Percentiles rank a stretch among this genome's conserved stretches.
Evolutionary conservation across 2,797 vertebrate species (phyloP).

Genomic region (Chaetodon trifasciatus): DNA sequence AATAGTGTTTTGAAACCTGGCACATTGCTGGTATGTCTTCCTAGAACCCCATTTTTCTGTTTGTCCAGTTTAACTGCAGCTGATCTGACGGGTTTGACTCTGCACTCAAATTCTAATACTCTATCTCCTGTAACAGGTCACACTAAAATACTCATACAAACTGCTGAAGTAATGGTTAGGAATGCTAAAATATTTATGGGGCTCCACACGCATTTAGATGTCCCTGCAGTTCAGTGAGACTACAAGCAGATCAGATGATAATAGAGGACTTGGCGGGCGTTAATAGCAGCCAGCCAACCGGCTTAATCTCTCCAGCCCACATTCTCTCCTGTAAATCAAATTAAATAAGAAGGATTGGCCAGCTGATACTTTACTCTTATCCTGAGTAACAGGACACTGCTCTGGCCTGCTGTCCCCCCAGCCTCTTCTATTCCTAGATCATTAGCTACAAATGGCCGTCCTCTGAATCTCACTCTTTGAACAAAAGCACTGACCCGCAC

Average conservation of each 20-base stretch:
- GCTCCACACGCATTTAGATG: not conserved
- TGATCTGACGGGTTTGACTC: not conserved
- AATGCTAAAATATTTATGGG: constrained; percentile 17
- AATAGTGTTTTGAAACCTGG: constrained; percentile 5
- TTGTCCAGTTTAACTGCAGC: not conserved
- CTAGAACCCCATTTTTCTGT: not conserved
- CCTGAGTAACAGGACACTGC: constrained; percentile 63
- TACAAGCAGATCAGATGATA: constrained; percentile 50
- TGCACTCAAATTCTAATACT: not conserved
- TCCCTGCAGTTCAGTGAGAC: constrained; percentile 24
- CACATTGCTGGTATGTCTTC: not conserved
- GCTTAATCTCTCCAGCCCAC: constrained; percentile 62
- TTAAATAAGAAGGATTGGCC: constrained; percentile 67
- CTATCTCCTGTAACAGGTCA: not conserved
- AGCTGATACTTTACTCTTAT: constrained; percentile 64
- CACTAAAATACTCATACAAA: not conserved
- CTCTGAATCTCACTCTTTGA: constrained; percentile 33
- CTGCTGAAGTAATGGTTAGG: not conserved
- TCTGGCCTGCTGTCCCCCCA: constrained; percentile 16
- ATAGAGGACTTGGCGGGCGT: constrained; percentile 62
- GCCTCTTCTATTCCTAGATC: constrained; percentile 69
- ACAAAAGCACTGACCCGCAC: constrained; percentile 14
- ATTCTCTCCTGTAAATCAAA: constrained; percentile 71
- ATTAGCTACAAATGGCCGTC: constrained; percentile 51
- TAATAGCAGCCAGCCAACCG: constrained; percentile 59